Base-by-base conservation (phyloP, 2,113 vertebrate species). In the Podiceps cristatus region DNA sequence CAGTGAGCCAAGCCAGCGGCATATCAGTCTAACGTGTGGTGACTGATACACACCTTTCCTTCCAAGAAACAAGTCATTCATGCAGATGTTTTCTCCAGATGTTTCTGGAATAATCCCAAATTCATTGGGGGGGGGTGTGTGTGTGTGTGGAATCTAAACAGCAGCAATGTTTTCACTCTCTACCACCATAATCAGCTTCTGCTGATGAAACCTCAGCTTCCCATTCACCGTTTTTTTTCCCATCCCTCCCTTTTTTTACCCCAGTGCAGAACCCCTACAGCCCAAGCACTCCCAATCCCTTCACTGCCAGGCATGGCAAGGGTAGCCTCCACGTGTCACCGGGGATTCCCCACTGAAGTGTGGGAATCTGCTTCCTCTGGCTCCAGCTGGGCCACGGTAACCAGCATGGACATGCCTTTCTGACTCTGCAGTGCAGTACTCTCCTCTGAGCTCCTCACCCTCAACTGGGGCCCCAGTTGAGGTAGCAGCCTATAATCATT, bases 11-110 rank as follows among this genome's bases (percentile, higher is more conserved):
- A 87, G 74, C 63, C 88, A 86, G 59, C 0, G 0, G 55, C 12
- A 0, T 22, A 88, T 69, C 55, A 22, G 37, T 18, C 71, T 69
- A 53, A 50, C 40, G 84, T 73, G 29, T 44, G 69, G 77, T 42
- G 69, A 86, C 72, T 33, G 56, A 80, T 63, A 76, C 6, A 60
- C 72, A 91, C 83, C 86, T 96, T 92, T 69, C 58, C 71, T 86
- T 90, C 79, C 71, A 71, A 73, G 68, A 77, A 58, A 27, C 18
- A 80, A 58, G 33, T 93, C 37, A 73, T 71, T 63, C 45, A 55
- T 62, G 72, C 64, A 86, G 79, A 88, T 92, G 88, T 71, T 87
- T 93, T 94, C 79, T 90, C 47, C 88, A 94, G 76, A 64, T 91
- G 86, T 84, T 97, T 94, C 73, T 81, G 68, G 56, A 94, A 91